Conservation (phyloP, 2,113 vertebrate species). For the Alexandromys fortis region DNA sequence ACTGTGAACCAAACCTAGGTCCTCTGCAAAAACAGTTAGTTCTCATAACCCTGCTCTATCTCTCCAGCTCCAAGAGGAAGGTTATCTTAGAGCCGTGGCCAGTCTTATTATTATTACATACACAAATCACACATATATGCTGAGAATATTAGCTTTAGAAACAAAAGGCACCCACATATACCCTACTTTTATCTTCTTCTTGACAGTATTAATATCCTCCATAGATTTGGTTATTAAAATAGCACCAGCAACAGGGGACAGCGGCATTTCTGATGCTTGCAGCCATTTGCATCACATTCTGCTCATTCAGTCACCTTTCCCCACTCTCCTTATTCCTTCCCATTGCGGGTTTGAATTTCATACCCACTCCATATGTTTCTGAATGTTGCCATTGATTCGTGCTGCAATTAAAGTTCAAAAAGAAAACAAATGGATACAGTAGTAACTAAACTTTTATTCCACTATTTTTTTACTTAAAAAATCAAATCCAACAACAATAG, state of each 20-base stretch:
- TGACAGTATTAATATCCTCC: neutral
- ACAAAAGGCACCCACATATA: neutral
- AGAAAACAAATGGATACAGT: neutral
- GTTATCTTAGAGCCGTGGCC: neutral
- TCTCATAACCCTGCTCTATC: neutral
- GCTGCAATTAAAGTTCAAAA: neutral
- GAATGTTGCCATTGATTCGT: neutral
- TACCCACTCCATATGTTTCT: neutral
- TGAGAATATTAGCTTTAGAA: neutral
- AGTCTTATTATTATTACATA: slow-evolving; percentile 5
- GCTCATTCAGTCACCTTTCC: neutral
- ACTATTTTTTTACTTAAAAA: neutral
- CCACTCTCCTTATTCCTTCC: neutral
- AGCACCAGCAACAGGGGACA: neutral
- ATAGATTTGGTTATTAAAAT: slow-evolving; percentile 6
- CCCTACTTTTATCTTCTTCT: neutral
- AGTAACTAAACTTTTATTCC: neutral
- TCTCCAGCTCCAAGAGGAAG: neutral
- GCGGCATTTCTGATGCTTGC: neutral
- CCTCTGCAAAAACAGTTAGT: neutral
- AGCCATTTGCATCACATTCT: neutral
- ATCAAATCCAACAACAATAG: neutral
- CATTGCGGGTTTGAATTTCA: neutral
- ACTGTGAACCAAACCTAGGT: neutral
- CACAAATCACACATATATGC: neutral